Evolutionary conservation across 2,113 vertebrate species (phyloP).

Genomic region (Alligator mississippiensis): DNA sequence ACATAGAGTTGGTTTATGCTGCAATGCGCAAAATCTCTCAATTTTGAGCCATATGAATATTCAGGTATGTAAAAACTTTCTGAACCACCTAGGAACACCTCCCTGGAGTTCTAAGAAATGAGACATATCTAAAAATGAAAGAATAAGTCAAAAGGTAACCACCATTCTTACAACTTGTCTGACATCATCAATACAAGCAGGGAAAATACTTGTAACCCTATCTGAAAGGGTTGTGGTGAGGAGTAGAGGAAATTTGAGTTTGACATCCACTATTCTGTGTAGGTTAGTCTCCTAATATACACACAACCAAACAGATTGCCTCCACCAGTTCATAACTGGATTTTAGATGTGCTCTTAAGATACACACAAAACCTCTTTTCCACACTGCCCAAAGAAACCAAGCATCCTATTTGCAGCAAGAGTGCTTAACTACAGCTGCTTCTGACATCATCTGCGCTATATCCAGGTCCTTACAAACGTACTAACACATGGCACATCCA

Average conservation of each 20-base stretch:
- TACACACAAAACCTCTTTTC: neutral
- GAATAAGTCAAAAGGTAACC: neutral
- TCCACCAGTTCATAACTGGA: neutral
- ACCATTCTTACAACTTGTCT: neutral
- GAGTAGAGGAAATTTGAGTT: neutral
- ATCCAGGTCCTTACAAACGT: neutral
- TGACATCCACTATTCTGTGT: neutral
- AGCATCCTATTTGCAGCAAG: neutral
- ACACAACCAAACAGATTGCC: neutral
- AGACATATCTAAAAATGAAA: neutral
- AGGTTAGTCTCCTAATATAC: neutral
- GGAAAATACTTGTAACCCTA: neutral
- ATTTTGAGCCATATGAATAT: neutral
- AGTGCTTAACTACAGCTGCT: rapidly evolving
- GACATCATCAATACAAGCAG: rapidly evolving
- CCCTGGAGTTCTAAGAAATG: neutral
- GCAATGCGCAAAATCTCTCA: neutral
- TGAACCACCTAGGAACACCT: neutral
- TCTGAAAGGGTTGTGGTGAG: neutral
- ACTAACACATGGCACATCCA: neutral
- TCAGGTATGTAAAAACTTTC: neutral
- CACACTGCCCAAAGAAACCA: neutral
- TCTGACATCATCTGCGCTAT: rapidly evolving
- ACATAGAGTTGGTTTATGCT: neutral
- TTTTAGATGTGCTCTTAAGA: neutral